Evolutionary conservation across 2,888 invertebrate species (phyloP).

Genomic region (Ophion obscuratus): DNA sequence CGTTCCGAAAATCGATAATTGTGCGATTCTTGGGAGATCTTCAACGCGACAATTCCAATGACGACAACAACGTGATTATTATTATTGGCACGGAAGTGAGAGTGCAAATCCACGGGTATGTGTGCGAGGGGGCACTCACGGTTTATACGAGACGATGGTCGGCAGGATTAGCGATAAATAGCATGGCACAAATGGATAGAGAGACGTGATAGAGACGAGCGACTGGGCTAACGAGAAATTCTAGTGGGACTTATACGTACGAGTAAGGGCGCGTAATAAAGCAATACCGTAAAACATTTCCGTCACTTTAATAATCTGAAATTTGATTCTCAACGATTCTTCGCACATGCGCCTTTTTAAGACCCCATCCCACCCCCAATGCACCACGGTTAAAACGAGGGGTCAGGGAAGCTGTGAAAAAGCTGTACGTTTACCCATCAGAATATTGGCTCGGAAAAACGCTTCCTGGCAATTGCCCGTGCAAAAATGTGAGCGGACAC

Average conservation of each 20-base stretch:
- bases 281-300: no score
- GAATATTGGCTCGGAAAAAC: no score
- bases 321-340: not conserved
- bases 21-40: conserved; percentile 26
- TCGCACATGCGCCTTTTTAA: no score
- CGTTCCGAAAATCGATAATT: conserved; percentile 46
- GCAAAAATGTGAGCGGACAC: no score
- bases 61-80: not conserved
- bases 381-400: no score
- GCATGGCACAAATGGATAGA: conserved; percentile 11
- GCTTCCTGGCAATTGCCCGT: no score
- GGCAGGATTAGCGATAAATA: conserved; percentile 45
- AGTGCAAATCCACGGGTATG: not conserved
- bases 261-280: not conserved
- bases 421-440: no score
- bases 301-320: not conserved
- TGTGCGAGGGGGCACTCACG: not conserved
- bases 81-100: conserved; percentile 10
- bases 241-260: not conserved
- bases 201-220: conserved; percentile 20
- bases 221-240: conserved; percentile 52
- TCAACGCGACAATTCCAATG: conserved; percentile 6
- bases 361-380: no score
- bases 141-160: conserved; percentile 47
- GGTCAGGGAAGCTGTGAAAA: no score